Evolutionary conservation across 2,797 vertebrate species (phyloP).

Genomic region (Crypturellus tataupa): DNA sequence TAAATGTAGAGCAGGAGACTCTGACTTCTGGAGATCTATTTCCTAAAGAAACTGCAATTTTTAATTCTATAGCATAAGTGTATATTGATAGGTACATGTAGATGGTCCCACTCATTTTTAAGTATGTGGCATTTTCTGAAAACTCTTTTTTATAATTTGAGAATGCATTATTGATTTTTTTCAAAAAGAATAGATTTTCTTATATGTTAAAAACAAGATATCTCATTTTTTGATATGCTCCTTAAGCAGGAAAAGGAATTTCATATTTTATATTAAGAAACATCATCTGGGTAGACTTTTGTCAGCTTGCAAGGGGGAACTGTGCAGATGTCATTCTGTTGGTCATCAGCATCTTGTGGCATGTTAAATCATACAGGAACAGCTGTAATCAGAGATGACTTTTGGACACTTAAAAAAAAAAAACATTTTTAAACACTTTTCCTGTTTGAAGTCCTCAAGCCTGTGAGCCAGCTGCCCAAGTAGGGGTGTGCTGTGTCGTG

Average conservation of each 20-base stretch:
- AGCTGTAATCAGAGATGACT: neutral
- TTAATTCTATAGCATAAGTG: neutral
- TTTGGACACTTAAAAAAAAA: too few species aligned
- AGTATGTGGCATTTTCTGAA: neutral
- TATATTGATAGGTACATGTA: neutral
- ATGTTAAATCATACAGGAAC: neutral
- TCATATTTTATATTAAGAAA: neutral
- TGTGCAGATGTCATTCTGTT: neutral
- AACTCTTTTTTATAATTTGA: neutral
- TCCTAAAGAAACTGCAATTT: neutral
- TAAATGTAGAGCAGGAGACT: neutral
- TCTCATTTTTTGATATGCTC: neutral
- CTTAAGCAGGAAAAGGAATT: too few species aligned
- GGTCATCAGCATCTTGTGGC: neutral
- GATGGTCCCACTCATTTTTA: neutral
- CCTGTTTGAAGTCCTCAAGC: neutral
- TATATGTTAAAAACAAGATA: neutral
- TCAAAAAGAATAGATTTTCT: neutral
- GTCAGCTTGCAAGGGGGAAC: neutral
- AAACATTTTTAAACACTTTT: neutral
- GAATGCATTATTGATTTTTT: neutral
- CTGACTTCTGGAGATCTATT: neutral
- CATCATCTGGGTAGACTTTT: neutral
- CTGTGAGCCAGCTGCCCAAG: neutral
- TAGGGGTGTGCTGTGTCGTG: neutral